These are phyloP conservation scores for Etheostoma spectabile DNA, from an alignment of 2,113 vertebrate species.

Conservation along the genomic window DNA sequence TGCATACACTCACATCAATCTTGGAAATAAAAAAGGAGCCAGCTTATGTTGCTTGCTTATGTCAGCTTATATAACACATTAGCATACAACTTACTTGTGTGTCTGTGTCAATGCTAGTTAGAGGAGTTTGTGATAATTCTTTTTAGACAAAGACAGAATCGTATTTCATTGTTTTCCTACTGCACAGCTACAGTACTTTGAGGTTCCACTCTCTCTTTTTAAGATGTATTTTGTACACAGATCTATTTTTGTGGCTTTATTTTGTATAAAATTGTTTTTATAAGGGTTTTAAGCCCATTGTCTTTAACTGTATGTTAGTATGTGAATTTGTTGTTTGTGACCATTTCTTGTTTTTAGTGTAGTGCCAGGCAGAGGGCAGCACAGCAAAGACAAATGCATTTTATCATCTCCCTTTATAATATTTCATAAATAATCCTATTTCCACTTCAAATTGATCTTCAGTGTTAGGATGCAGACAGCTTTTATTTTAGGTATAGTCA, in stretches of 20 bases:
- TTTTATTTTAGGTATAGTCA: neutral
- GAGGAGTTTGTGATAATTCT: constrained; percentile 58
- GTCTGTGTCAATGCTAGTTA: constrained; percentile 63
- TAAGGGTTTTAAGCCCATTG: constrained; percentile 43
- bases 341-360: constrained; percentile 18
- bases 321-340: constrained; percentile 23
- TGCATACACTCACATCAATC: neutral
- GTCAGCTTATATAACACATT: too few relatives aligned
- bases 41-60: too few relatives aligned
- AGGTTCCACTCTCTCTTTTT: constrained; percentile 58
- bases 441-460: constrained; percentile 12
- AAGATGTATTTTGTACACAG: constrained; percentile 74
- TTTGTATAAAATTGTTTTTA: constrained; percentile 72
- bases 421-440: constrained; percentile 6
- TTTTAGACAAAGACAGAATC: constrained; percentile 44
- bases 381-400: constrained; percentile 52
- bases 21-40: constrained; percentile 26
- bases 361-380: constrained; percentile 72
- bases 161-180: constrained; percentile 38
- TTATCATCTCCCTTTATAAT: neutral
- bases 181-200: constrained; percentile 43
- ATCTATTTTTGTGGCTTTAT: constrained; percentile 77
- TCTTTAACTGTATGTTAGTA: constrained; percentile 51
- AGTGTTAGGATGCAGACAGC: constrained; percentile 11
- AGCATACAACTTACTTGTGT: constrained; percentile 8